These are phyloP conservation scores for Zonitis immaculata DNA, from an alignment of 2,888 invertebrate species.

Conservation along the genomic window DNA sequence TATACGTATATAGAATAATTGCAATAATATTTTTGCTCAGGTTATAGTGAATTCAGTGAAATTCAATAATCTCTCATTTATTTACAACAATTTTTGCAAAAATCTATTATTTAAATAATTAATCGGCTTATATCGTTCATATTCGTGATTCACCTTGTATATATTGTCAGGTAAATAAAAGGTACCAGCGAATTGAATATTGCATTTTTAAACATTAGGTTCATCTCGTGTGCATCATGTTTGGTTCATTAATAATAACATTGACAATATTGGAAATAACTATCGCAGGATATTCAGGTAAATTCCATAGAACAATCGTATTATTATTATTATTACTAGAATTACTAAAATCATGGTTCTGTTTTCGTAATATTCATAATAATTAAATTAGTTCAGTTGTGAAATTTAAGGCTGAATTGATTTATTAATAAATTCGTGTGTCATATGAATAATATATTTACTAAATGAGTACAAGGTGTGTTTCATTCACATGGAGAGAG, in stretches of 20 bases:
- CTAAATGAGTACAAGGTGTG: no score
- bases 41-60: neutral
- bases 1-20: conserved; percentile 7
- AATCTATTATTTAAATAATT: neutral
- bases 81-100: no score
- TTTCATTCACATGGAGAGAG: no score
- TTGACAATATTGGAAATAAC: conserved; percentile 7
- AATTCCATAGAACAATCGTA: no score
- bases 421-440: no score
- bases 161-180: conserved; percentile 9
- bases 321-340: no score
- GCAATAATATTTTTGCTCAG: conserved; percentile 9
- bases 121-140: conserved; percentile 7
- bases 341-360: no score
- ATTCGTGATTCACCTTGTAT: conserved; percentile 5
- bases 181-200: conserved; percentile 5
- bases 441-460: no score
- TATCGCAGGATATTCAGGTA: conserved; percentile 16
- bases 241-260: conserved; percentile 4
- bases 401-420: no score
- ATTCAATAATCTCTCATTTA: neutral
- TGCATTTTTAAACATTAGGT: conserved; percentile 11
- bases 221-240: conserved; percentile 12
- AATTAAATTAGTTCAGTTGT: no score
- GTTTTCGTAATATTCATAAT: no score